phyloP scores from a whole-genome alignment of 2,113 vertebrate genomes.

The Ranitomeya variabilis region DNA sequence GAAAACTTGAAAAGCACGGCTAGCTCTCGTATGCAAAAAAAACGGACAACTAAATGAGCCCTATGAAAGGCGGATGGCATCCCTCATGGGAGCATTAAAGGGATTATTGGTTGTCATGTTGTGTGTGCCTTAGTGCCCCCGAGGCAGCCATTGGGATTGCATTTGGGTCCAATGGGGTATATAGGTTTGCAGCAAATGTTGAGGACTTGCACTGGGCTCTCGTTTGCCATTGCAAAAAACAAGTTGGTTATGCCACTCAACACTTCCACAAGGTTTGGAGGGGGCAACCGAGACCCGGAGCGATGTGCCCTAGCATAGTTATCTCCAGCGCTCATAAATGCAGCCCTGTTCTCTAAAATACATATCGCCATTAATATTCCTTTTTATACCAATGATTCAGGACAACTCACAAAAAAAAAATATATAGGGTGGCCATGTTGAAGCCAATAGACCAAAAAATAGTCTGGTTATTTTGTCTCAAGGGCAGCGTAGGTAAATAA shows the following conservation, averaged over 20 bases:
- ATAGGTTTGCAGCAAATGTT: background rate
- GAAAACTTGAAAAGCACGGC: too few species aligned
- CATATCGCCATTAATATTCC: background rate
- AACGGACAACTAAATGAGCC: too few species aligned
- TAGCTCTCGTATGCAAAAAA: too few species aligned
- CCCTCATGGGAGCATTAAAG: background rate
- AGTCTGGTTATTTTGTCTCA: background rate
- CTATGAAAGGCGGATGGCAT: too few species aligned
- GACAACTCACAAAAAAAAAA: background rate
- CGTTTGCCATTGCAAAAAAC: background rate
- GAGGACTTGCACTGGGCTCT: background rate
- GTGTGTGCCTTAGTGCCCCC: background rate
- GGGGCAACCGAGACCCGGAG: too few species aligned
- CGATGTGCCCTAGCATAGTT: too few species aligned
- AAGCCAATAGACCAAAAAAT: background rate
- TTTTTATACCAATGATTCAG: background rate
- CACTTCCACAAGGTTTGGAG: too few species aligned
- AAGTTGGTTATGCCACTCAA: background rate
- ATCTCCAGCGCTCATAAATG: too few species aligned
- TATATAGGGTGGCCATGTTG: background rate
- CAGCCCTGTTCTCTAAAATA: too few species aligned
- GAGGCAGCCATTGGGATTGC: background rate
- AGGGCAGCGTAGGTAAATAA: conserved; percentile 5
- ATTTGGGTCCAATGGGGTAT: background rate
- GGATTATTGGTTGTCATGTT: background rate